These are phyloP conservation scores for Diadumene lineata DNA, from an alignment of 92 coral and sea anemone species.

Conservation along the genomic window DNA sequence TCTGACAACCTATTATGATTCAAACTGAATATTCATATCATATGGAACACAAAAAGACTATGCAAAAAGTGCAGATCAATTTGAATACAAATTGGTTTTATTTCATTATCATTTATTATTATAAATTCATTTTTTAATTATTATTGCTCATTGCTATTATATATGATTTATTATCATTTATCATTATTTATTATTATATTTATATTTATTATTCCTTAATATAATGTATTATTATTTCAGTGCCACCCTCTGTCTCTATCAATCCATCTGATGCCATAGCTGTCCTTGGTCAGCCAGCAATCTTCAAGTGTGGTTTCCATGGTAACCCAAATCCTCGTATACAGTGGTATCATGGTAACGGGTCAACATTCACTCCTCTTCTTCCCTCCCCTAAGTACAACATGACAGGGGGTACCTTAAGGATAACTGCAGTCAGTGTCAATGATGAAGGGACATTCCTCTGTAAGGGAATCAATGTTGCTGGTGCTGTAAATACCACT, in stretches of 20 bases:
- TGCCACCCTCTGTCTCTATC: conserved; percentile 62
- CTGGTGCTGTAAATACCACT: conserved; percentile 62
- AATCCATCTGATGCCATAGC: conserved; percentile 65
- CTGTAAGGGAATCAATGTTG: conserved; percentile 70
- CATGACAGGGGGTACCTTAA: conserved; percentile 51
- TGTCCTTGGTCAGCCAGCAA: conserved; percentile 70
- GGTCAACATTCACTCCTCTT: conserved; percentile 34
- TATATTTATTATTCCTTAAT: not conserved
- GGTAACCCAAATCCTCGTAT: conserved; percentile 77
- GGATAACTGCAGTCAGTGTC: conserved; percentile 57
- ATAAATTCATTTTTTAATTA: no score
- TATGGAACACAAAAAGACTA: no score
- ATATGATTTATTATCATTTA: not conserved
- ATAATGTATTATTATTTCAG: conserved; percentile 17
- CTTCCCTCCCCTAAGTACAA: conserved; percentile 47
- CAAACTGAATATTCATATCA: no score
- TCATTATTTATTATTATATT: not conserved
- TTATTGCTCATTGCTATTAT: not conserved
- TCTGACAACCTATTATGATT: no score
- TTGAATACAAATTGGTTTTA: no score
- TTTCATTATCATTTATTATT: no score
- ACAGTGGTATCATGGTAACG: conserved; percentile 67
- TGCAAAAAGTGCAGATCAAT: no score
- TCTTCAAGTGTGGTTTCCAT: conserved; percentile 65
- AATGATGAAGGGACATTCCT: conserved; percentile 70